A percentile compares a stretch with the other conserved stretches of the same genome.
Conservation (phyloP, 2,888 invertebrate genomes). For the Plemyria rubiginata region DNA sequence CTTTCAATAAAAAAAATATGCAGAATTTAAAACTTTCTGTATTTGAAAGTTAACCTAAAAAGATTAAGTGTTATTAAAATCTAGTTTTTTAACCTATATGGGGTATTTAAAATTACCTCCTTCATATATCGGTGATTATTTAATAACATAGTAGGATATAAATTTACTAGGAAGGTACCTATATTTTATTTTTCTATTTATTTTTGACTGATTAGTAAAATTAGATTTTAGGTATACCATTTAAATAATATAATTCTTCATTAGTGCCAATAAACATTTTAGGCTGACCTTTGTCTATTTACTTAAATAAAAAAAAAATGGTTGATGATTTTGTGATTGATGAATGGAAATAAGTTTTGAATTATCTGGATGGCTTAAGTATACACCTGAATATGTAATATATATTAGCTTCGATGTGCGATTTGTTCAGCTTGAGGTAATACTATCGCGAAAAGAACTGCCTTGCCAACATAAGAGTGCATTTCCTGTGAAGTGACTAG, state of each 20-base stretch:
- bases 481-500: too few species aligned
- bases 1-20: conserved; percentile 26
- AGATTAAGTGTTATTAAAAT: neutral
- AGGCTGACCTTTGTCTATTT: too few species aligned
- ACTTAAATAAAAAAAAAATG: too few species aligned
- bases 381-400: too few species aligned
- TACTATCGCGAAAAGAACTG: too few species aligned
- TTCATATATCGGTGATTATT: neutral
- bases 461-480: too few species aligned
- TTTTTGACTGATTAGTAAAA: neutral
- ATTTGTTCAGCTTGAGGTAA: too few species aligned
- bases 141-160: neutral
- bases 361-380: too few species aligned
- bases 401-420: too few species aligned
- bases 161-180: neutral
- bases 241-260: neutral
- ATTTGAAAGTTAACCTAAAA: neutral
- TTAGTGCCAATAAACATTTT: too few species aligned
- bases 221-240: neutral
- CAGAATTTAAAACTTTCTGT: neutral
- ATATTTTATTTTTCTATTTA: neutral
- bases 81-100: neutral
- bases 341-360: too few species aligned
- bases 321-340: too few species aligned
- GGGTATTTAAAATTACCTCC: neutral